Evolutionary conservation across 2,888 invertebrate genomes (phyloP).

Genomic region (Spisula solida): DNA sequence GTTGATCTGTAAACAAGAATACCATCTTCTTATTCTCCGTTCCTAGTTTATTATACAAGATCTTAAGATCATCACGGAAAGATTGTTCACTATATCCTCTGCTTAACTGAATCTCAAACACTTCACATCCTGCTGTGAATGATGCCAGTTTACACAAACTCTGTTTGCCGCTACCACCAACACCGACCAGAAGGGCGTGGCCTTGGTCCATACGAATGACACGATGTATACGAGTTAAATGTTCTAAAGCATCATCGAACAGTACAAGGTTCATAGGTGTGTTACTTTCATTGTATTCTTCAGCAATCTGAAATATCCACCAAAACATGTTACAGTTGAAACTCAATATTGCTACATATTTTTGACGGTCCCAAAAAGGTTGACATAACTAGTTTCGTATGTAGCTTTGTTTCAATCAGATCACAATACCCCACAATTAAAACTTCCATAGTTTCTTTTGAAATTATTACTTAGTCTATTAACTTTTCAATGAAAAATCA

Average conservation of each 20-base stretch:
- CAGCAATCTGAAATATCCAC: slow-evolving; percentile 90
- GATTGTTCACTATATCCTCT: slow-evolving; percentile 94
- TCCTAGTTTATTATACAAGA: slow-evolving; percentile 92
- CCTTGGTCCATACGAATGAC: slow-evolving; percentile 94
- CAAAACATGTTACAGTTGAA: too few relatives aligned
- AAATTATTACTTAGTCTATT: too few relatives aligned
- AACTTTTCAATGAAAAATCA: too few relatives aligned
- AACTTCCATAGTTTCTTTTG: too few relatives aligned
- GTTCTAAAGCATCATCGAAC: slow-evolving; percentile 97
- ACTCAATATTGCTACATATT: too few relatives aligned
- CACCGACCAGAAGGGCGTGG: slow-evolving; percentile 95
- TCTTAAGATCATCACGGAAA: slow-evolving; percentile 96
- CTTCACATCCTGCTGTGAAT: slow-evolving; percentile 94
- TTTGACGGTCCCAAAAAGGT: too few relatives aligned
- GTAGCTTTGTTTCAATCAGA: too few relatives aligned
- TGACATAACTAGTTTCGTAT: too few relatives aligned
- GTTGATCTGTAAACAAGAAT: slow-evolving; percentile 94
- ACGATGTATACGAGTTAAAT: slow-evolving; percentile 95
- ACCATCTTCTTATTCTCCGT: slow-evolving; percentile 93
- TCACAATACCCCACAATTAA: too few relatives aligned
- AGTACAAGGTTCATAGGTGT: slow-evolving; percentile 93
- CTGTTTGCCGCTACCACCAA: slow-evolving; percentile 96
- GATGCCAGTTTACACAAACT: slow-evolving; percentile 93
- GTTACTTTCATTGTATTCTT: slow-evolving; percentile 94
- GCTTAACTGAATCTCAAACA: slow-evolving; percentile 94